Evolutionary conservation across 2,888 invertebrate species (phyloP).

Genomic region (Cephus pulcher): DNA sequence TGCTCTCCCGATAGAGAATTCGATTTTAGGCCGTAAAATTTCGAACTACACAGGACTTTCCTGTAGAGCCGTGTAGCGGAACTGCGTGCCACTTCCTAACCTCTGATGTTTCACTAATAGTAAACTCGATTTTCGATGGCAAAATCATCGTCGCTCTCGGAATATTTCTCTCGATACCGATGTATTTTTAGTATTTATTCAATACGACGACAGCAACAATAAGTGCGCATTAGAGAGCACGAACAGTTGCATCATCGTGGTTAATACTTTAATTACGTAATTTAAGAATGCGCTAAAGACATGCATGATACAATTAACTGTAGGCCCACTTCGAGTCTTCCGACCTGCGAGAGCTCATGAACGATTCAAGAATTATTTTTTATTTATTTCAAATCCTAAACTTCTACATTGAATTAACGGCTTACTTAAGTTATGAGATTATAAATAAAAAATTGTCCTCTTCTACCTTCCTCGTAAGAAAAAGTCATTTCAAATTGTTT

Average conservation of each 20-base stretch:
- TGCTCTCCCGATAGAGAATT: background rate
- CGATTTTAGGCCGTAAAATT: background rate
- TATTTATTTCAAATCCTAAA: too few species aligned
- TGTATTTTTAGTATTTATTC: background rate
- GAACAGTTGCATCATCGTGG: background rate
- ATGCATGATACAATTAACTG: background rate
- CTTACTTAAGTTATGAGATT: too few species aligned
- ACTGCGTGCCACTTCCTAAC: background rate
- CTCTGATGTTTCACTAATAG: background rate
- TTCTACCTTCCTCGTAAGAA: too few species aligned
- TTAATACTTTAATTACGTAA: background rate
- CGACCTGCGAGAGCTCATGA: too few species aligned
- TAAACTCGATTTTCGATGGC: background rate
- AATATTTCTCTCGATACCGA: background rate
- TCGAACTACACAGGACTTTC: background rate
- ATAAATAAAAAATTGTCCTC: too few species aligned
- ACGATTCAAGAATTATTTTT: too few species aligned
- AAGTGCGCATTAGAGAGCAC: background rate
- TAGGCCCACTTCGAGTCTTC: too few species aligned
- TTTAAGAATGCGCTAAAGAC: background rate
- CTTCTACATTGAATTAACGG: too few species aligned
- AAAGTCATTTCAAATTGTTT: too few species aligned
- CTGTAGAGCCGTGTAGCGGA: background rate
- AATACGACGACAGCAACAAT: background rate
- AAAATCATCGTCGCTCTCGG: background rate